Conservation (phyloP, 2,888 invertebrate species). For the Unio pictorum region DNA sequence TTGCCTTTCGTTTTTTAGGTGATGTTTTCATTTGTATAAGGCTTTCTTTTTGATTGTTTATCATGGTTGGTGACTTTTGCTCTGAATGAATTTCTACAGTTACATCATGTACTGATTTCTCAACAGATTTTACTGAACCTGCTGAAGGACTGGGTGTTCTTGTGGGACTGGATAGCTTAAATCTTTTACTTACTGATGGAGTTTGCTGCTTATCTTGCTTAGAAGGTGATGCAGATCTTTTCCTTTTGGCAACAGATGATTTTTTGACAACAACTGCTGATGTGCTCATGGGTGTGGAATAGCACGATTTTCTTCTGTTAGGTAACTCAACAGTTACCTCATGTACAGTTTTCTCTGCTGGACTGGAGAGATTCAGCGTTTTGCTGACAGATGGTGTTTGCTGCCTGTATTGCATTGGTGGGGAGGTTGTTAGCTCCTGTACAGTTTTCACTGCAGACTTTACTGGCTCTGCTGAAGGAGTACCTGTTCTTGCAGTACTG, state of each 20-base stretch:
- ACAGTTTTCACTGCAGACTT: conserved; percentile 4
- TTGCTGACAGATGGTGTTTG: neutral
- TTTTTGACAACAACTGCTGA: no score
- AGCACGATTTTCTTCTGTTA: no score
- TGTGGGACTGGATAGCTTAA: no score
- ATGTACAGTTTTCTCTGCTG: neutral
- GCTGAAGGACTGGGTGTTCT: neutral
- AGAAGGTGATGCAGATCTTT: neutral
- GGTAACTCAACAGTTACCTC: neutral
- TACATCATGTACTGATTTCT: neutral
- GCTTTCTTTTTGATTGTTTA: neutral
- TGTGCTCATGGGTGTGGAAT: no score
- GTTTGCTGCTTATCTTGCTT: neutral
- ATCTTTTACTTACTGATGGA: neutral
- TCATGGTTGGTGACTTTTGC: neutral
- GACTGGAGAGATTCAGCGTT: no score
- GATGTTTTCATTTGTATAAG: neutral
- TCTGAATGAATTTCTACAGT: neutral
- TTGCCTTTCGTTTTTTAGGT: neutral
- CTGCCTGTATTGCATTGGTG: neutral
- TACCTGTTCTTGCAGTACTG: neutral
- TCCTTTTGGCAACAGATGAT: no score
- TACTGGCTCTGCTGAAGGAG: neutral
- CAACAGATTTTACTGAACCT: conserved; percentile 1
- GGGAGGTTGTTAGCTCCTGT: neutral